A percentile compares a stretch with the other conserved stretches of the same genome.
These are phyloP conservation scores for Falco cherrug DNA, from an alignment of 2,797 vertebrate genomes.

Conservation along the genomic window DNA sequence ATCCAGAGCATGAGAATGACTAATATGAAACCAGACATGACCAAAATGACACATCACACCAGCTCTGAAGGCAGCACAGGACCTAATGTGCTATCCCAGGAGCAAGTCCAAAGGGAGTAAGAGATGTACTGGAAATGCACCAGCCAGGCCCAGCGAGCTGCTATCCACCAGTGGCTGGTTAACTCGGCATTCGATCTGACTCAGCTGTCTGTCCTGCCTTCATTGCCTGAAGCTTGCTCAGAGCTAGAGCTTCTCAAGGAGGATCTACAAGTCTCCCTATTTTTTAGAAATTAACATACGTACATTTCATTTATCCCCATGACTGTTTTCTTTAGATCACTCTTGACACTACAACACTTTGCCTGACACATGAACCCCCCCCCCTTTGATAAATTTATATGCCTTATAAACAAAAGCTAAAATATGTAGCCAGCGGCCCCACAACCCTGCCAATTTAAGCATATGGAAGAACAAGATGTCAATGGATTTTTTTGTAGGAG, in stretches of 20 bases:
- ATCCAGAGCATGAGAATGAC: not conserved
- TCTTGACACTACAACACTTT: conserved; percentile 61
- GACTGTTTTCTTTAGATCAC: conserved; percentile 41
- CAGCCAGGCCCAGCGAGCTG: not conserved
- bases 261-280: not conserved
- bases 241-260: not conserved
- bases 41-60: not conserved
- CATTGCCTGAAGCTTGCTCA: not conserved
- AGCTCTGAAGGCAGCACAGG: not conserved
- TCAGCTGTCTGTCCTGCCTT: not conserved
- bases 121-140: not conserved
- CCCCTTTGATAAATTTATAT: conserved; percentile 29
- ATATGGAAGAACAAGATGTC: conserved; percentile 53
- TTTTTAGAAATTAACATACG: not conserved
- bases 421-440: not conserved
- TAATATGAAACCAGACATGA: not conserved
- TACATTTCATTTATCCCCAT: conserved; percentile 17
- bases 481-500: not conserved
- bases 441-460: conserved; percentile 41
- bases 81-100: not conserved
- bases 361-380: conserved; percentile 29
- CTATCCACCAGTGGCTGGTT: not conserved
- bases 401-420: conserved; percentile 65
- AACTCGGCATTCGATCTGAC: not conserved
- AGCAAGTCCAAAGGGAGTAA: not conserved